Conservation (phyloP, 2,113 vertebrate genomes). For the Pomatostomus ruficeps region DNA sequence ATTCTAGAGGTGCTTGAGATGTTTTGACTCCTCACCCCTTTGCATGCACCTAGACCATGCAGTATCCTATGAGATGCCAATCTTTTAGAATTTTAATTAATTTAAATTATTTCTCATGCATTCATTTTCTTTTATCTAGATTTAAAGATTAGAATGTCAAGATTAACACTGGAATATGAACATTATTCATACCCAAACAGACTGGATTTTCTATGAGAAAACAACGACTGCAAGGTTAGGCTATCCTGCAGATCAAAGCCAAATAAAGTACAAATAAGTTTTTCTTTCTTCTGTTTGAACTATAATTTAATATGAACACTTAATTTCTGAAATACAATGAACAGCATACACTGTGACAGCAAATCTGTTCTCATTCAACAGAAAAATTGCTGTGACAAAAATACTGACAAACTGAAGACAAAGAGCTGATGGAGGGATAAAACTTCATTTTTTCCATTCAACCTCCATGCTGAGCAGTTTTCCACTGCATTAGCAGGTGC, state of each 20-base stretch:
- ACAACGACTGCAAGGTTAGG: not conserved
- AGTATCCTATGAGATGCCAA: not conserved
- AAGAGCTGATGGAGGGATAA: not conserved
- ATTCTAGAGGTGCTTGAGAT: not conserved
- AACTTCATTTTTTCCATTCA: not conserved
- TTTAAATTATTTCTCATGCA: not conserved
- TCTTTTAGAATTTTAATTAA: not conserved
- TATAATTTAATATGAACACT: not conserved
- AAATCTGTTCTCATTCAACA: not conserved
- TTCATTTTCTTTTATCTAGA: not conserved
- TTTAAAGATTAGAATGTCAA: not conserved
- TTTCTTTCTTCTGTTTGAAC: not conserved
- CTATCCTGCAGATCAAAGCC: not conserved
- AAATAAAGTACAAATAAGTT: not conserved
- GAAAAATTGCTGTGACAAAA: not conserved
- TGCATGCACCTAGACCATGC: not conserved
- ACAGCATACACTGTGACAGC: not conserved
- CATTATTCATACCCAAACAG: not conserved
- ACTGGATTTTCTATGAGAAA: not conserved
- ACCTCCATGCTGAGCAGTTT: not conserved
- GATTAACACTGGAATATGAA: not conserved
- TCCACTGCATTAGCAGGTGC: not conserved
- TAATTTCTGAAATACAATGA: conserved; percentile 4
- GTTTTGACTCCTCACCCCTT: not conserved
- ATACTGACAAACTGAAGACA: not conserved